Base-by-base conservation (phyloP, 2,113 vertebrate genomes). In the Colius striatus region DNA sequence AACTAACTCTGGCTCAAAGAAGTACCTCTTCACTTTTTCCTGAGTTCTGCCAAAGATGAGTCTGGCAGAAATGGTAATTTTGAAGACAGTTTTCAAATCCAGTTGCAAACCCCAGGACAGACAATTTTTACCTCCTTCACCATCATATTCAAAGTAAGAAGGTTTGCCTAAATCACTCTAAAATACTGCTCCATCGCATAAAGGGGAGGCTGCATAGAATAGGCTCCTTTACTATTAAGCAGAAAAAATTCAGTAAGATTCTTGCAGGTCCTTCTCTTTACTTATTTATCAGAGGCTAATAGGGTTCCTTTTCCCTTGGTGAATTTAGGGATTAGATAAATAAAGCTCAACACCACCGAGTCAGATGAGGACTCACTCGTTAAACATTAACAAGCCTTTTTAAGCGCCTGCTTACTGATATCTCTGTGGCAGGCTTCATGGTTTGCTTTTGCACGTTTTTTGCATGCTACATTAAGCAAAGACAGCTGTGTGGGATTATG, bases 381-480 rank as follows among this genome's bases (percentile, higher is more conserved):
- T 97, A 97, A 97, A 96, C 74, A 94, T 96, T 96, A 91, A 96
- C 90, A 38, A 80, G 58, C 51, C 80, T 89, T 86, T 89, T 87
- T 66, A 82, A 87, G 83, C 27, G 55, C 83, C 80, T 90, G 91
- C 82, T 90, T 85, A 94, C 70, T 1, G 3, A 13, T 71, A 45
- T 34, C 72, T 73, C 79, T 58, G 23, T 25, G 10, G 50, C 78
- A 63, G 71, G 30, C 58, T 85, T 58, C 43, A n/a, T 22, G 51
- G 34, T 47, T 84, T 67, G 63, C 34, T 89, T 87, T 75, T 55
- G 77, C 54, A 76, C 10, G 1, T 27, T 54, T 84, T 82, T 87
- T 71, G 51, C 67, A 73, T 0, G 3, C 63, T 70, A 22, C 0
- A 0, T 77, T 76, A 27, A 85, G 51, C 60, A 87, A 91, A 34